Conservation (phyloP, 2,888 invertebrate species). For the Trichacis sp. region DNA sequence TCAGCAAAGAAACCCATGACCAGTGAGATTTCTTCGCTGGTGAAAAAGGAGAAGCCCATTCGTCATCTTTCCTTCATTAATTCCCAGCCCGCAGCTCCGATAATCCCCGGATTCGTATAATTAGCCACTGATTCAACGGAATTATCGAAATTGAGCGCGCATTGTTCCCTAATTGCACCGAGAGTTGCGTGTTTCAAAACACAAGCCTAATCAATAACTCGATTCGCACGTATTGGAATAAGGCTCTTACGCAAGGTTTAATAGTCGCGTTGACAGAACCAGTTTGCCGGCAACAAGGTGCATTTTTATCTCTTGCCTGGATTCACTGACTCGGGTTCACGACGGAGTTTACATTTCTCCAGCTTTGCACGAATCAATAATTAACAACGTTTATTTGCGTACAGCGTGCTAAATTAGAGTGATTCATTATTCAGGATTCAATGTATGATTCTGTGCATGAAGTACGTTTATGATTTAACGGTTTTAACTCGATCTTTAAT, state of each 20-base stretch:
- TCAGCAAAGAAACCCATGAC: conserved; percentile 5
- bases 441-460: no score
- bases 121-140: not conserved
- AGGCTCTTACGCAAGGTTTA: not conserved
- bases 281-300: not conserved
- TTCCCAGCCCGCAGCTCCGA: no score
- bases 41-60: not conserved
- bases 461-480: no score
- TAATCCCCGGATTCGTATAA: not conserved
- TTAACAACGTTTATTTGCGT: not conserved
- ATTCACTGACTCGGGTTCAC: not conserved
- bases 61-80: not conserved
- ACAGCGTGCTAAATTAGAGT: no score
- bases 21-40: not conserved
- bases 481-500: no score
- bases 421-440: no score
- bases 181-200: not conserved
- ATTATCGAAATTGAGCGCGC: not conserved
- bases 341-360: not conserved
- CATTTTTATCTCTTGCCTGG: not conserved
- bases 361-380: not conserved
- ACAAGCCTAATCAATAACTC: not conserved
- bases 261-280: not conserved
- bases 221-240: not conserved
- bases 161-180: not conserved